Evolutionary conservation across 2,113 vertebrate species (phyloP).

Genomic region (Hemiprocne comata): DNA sequence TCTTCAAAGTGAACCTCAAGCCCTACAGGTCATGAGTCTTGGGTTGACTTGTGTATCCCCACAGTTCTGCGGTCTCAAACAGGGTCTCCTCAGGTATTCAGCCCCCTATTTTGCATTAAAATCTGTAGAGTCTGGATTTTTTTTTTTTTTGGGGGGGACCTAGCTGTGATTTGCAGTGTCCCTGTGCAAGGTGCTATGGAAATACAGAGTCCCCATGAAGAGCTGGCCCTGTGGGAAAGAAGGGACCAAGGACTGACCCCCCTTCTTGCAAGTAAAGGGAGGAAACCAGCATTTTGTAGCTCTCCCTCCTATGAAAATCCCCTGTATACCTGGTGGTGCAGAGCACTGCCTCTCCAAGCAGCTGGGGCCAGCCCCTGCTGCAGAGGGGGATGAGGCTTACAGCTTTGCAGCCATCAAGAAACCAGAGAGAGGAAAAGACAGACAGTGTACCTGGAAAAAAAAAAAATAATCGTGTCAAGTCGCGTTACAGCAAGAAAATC

Average conservation of each 20-base stretch:
- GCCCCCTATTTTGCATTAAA: background rate
- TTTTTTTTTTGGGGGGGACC: background rate
- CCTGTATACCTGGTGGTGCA: background rate
- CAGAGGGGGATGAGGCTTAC: background rate
- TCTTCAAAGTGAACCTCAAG: background rate
- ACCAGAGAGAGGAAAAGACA: background rate
- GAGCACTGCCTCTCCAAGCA: background rate
- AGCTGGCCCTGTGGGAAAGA: background rate
- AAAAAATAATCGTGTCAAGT: background rate
- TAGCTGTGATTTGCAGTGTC: background rate
- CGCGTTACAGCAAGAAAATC: background rate
- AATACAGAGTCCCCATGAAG: background rate
- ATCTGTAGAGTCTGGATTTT: background rate
- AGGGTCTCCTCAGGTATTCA: background rate
- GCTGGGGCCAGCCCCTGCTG: background rate
- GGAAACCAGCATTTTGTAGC: accelerated
- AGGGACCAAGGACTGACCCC: background rate
- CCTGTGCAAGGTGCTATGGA: background rate
- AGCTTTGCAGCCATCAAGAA: background rate
- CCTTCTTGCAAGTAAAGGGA: background rate
- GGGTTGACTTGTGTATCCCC: accelerated
- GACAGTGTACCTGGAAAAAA: background rate
- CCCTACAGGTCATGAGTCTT: accelerated
- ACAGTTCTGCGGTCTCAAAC: background rate
- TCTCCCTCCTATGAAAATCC: background rate